Conservation (phyloP, 2,113 vertebrate species). For the Desmodus rotundus region DNA sequence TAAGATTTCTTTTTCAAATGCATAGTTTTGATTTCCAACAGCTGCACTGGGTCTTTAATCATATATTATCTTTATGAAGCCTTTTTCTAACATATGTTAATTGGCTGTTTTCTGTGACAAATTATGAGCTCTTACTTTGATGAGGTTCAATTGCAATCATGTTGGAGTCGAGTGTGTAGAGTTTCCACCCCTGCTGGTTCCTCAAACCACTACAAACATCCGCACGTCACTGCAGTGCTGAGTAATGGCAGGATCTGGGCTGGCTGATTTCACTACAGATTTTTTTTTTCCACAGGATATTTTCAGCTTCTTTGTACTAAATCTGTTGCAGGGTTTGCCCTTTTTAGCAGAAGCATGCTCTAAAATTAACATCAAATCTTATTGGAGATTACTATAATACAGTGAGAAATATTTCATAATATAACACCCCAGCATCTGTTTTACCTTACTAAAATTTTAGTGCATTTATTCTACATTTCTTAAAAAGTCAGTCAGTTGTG, state of each 20-base stretch:
- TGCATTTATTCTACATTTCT: slow-evolving; percentile 7
- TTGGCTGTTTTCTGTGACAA: slow-evolving; percentile 99
- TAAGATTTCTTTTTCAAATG: slow-evolving; percentile 90
- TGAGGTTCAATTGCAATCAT: slow-evolving; percentile 97
- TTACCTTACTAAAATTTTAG: slow-evolving; percentile 53
- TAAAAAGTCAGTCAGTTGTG: background rate
- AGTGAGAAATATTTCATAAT: slow-evolving; percentile 74
- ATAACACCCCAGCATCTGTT: slow-evolving; percentile 41
- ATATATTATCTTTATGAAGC: slow-evolving; percentile 95
- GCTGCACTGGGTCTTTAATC: slow-evolving; percentile 96
- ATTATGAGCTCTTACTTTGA: slow-evolving; percentile 98
- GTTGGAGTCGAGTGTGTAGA: slow-evolving; percentile 89
- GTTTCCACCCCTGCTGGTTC: slow-evolving; percentile 91
- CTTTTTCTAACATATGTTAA: slow-evolving; percentile 96
- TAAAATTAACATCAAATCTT: slow-evolving; percentile 82
- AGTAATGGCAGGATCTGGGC: slow-evolving; percentile 92
- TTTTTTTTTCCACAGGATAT: slow-evolving; percentile 82
- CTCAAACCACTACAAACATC: slow-evolving; percentile 93
- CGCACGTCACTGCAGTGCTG: slow-evolving; percentile 88
- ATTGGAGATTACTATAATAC: slow-evolving; percentile 76
- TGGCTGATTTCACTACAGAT: slow-evolving; percentile 82
- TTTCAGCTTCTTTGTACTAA: slow-evolving; percentile 83
- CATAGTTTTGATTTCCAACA: slow-evolving; percentile 93
- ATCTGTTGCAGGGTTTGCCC: slow-evolving; percentile 77
- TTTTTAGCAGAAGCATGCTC: slow-evolving; percentile 81